Evolutionary conservation across 2,888 invertebrate genomes (phyloP).

Genomic region (Masnerella sp.): DNA sequence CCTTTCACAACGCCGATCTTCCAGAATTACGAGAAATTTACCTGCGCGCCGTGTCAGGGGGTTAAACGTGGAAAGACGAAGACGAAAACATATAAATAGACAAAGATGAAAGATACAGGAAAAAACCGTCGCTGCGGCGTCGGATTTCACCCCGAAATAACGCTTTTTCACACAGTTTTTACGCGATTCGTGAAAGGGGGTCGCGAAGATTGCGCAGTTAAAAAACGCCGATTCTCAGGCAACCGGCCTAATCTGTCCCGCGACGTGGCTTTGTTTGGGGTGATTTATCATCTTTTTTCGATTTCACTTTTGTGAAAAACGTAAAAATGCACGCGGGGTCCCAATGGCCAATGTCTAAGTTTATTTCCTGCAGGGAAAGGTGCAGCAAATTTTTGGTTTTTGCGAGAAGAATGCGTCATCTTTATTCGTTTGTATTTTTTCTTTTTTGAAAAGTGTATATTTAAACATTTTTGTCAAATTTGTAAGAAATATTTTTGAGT

Average conservation of each 20-base stretch:
- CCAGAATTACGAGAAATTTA: slow-evolving; percentile 75
- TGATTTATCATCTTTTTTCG: slow-evolving; percentile 46
- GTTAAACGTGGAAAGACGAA: slow-evolving; percentile 21
- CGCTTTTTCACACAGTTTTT: slow-evolving; percentile 73
- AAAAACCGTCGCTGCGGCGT: slow-evolving; percentile 65
- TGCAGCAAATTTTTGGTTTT: too few species aligned
- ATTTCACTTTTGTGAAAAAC: slow-evolving; percentile 4
- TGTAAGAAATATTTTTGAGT: too few species aligned
- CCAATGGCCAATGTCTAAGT: too few species aligned
- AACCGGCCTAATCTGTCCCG: slow-evolving; percentile 21
- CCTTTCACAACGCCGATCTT: slow-evolving; percentile 73
- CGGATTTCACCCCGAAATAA: slow-evolving; percentile 77
- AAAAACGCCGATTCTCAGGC: slow-evolving; percentile 57
- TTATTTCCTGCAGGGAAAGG: too few species aligned
- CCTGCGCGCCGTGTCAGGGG: slow-evolving; percentile 68
- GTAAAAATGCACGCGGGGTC: neutral
- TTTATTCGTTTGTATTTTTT: too few species aligned
- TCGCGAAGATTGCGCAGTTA: slow-evolving; percentile 47
- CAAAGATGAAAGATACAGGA: too few species aligned
- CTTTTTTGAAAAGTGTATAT: too few species aligned
- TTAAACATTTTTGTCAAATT: too few species aligned
- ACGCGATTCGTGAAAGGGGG: slow-evolving; percentile 57
- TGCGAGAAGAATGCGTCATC: too few species aligned
- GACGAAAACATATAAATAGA: too few species aligned
- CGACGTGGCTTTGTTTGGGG: slow-evolving; percentile 24